Evolutionary conservation across 1,140 invertebrate genomes (phyloP), one percentile per base, ranked within the genome.

Genomic region (Drosophila albomicans): DNA sequence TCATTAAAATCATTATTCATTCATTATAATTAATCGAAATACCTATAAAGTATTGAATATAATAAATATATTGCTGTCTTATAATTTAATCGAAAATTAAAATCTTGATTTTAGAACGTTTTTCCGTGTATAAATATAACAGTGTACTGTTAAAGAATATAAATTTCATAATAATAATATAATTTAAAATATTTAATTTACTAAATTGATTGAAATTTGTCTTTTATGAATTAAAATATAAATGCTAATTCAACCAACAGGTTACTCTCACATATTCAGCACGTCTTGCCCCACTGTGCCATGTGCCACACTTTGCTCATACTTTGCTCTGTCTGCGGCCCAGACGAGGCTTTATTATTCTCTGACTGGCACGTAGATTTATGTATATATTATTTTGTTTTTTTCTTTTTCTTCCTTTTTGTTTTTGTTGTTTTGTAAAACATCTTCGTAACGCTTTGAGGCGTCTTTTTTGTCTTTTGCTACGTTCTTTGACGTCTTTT

Each of bases 281-380:
- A 20, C 3, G 5, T 38, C 0, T 73, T 6, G 1, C 15, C 32
- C 84, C 84, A 87, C 80, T 54, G 84, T 87, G 25, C 32, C 1
- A 41, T 71, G 41, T 70, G 68, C 84, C 80, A 77, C 77, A 80
- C 59, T 84, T 75, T 75, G 77, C 69, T 62, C 69, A 70, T 38
- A 57, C 74, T 20, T 20, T 62, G 13, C 61, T 58, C 43, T 69
- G 75, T 74, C 54, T 72, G 74, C n/a, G 38, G 72, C 32, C 57
- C 77, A 88, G 84, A 79, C 79, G 58, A 62, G 72, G 73, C 76
- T 87, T 87, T 87, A 82, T 88, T 87, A 88, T 88, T 87, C 78
- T 87, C 84, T 59, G 80, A 80, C 77, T 88, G 80, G 85, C 84
- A 87, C 84, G 84, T 87, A 87, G 77, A 87, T 87, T 88, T 87